Conservation (phyloP, 2,113 vertebrate genomes). For the Tichodroma muraria region DNA sequence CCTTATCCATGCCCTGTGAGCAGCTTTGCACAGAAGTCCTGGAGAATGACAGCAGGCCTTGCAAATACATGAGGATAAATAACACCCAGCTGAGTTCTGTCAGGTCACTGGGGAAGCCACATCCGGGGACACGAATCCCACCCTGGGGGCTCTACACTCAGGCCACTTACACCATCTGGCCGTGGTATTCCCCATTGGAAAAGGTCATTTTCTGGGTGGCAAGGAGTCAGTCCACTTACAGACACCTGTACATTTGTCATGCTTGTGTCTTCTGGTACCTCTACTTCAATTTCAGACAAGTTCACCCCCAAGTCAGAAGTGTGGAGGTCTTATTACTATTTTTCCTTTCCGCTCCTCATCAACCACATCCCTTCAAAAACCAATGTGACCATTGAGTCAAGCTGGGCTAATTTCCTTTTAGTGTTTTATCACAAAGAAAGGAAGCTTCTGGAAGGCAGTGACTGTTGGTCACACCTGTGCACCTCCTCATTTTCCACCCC, state of each 20-base stretch:
- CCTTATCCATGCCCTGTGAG: neutral
- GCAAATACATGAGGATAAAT: neutral
- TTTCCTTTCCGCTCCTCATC: neutral
- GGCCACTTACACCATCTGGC: neutral
- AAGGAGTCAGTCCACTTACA: neutral
- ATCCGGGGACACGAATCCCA: neutral
- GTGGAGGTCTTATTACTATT: neutral
- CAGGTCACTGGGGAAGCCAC: neutral
- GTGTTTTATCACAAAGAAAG: neutral
- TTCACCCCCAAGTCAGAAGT: neutral
- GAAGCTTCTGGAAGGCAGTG: neutral
- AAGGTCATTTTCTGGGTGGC: neutral
- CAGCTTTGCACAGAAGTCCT: neutral
- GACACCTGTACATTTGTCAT: neutral
- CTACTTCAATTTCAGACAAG: neutral
- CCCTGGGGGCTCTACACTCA: neutral
- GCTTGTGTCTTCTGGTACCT: neutral
- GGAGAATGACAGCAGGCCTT: neutral
- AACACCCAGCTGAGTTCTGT: neutral
- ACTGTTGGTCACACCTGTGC: neutral
- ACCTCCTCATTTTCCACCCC: neutral
- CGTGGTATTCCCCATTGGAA: neutral
- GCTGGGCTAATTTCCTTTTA: neutral
- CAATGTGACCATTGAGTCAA: neutral
- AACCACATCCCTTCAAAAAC: neutral